A percentile compares a stretch with the other conserved stretches of the same genome.
Conservation (phyloP, 2,797 vertebrate species). For the Meda fulgida region DNA sequence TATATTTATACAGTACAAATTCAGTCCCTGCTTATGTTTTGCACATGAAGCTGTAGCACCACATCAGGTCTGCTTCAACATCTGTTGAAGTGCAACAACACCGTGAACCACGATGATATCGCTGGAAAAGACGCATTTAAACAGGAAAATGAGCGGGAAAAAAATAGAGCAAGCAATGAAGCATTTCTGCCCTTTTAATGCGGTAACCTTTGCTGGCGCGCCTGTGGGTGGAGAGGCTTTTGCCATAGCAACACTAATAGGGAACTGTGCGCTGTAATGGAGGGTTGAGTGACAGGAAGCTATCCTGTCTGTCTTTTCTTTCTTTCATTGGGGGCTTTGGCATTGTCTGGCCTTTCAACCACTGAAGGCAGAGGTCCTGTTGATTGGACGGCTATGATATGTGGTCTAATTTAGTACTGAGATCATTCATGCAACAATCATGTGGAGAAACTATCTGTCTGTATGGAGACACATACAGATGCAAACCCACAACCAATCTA, state of each 20-base stretch:
- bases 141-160: neutral
- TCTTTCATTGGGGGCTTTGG: constrained; percentile 34
- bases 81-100: neutral
- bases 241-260: constrained; percentile 56
- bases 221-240: constrained; percentile 41
- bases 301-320: constrained; percentile 9
- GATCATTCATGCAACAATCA: constrained; percentile 27
- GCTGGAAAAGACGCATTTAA: constrained; percentile 30
- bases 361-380: constrained; percentile 18
- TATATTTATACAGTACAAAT: neutral
- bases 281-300: constrained; percentile 44
- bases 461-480: neutral
- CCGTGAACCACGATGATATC: neutral
- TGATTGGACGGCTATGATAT: constrained; percentile 36
- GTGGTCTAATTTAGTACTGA: constrained; percentile 37
- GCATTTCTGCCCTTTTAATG: constrained; percentile 45
- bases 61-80: neutral
- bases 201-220: constrained; percentile 55
- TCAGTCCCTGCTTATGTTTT: neutral
- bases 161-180: constrained; percentile 29
- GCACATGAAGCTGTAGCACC: neutral
- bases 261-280: constrained; percentile 36
- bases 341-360: constrained; percentile 56
- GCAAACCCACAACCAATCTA: constrained; percentile 6
- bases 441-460: neutral